These are phyloP conservation scores for Adelognathus sp. DNA, from an alignment of 2,888 invertebrate genomes.

Conservation along the genomic window DNA sequence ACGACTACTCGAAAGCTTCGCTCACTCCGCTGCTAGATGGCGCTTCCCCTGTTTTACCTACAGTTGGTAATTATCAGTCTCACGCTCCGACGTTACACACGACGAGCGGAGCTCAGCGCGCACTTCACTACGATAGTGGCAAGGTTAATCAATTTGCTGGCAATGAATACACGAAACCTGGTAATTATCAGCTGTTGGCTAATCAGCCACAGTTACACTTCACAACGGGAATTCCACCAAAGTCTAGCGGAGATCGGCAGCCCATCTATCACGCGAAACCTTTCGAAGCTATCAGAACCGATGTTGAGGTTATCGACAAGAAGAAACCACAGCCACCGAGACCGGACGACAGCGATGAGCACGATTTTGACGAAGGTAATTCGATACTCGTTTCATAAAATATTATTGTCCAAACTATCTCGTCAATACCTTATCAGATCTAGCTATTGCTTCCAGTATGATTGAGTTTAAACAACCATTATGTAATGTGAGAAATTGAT, in stretches of 20 bases:
- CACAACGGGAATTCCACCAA: slow-evolving; percentile 21
- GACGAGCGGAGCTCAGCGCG: slow-evolving; percentile 59
- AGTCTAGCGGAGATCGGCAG: slow-evolving; percentile 24
- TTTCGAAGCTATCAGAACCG: slow-evolving; percentile 69
- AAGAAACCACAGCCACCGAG: slow-evolving; percentile 69
- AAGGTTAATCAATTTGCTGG: slow-evolving; percentile 52
- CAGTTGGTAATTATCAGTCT: slow-evolving; percentile 48
- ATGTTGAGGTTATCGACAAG: slow-evolving; percentile 75
- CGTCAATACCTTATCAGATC: too few relatives aligned
- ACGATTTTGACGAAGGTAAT: slow-evolving; percentile 59
- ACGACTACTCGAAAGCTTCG: slow-evolving; percentile 12
- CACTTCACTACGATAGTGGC: slow-evolving; percentile 70
- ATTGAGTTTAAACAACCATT: too few relatives aligned
- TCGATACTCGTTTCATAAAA: too few relatives aligned
- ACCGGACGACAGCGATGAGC: slow-evolving; percentile 64
- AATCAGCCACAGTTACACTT: slow-evolving; percentile 76
- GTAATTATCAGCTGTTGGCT: slow-evolving; percentile 71
- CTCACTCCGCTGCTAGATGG: background rate
- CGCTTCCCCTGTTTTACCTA: slow-evolving; percentile 54
- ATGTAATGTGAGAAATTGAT: too few relatives aligned
- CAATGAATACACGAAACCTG: slow-evolving; percentile 46
- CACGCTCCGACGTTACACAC: slow-evolving; percentile 68
- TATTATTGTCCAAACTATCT: background rate
- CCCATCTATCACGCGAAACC: slow-evolving; percentile 59
- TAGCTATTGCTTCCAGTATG: too few relatives aligned